Conservation (phyloP, 2,113 vertebrate genomes). For the Ibidorhyncha struthersii region DNA sequence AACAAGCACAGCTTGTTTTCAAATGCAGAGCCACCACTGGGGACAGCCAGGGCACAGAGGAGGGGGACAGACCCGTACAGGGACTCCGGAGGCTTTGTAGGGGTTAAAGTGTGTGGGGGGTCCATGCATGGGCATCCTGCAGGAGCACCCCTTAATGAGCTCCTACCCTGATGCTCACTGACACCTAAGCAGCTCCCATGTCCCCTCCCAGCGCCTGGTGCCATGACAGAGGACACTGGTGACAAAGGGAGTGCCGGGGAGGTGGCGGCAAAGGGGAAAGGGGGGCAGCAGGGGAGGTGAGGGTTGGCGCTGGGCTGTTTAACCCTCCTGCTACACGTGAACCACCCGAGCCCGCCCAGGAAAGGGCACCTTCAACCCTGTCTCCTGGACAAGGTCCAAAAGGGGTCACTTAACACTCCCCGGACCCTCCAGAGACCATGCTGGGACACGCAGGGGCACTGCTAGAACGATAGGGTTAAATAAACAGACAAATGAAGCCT, state of each 20-base stretch:
- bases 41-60: fast-evolving
- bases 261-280: neutral
- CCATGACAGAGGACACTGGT: neutral
- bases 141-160: neutral
- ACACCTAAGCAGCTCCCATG: neutral
- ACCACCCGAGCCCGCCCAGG: neutral
- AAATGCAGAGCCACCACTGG: fast-evolving
- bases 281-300: neutral
- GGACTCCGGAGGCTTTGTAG: neutral
- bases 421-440: fast-evolving
- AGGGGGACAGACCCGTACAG: neutral
- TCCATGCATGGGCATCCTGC: neutral
- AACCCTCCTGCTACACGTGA: neutral
- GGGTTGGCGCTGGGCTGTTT: neutral
- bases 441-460: neutral
- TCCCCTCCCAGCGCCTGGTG: neutral
- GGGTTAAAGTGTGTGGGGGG: neutral
- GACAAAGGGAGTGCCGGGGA: neutral
- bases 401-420: neutral
- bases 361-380: neutral
- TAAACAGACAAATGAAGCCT: slow-evolving; percentile 3
- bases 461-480: slow-evolving; percentile 4
- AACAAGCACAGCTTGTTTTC: neutral
- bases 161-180: neutral
- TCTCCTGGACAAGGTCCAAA: neutral